Conservation (phyloP, 2,888 invertebrate species). For the Hemicrepidius hirtus region DNA sequence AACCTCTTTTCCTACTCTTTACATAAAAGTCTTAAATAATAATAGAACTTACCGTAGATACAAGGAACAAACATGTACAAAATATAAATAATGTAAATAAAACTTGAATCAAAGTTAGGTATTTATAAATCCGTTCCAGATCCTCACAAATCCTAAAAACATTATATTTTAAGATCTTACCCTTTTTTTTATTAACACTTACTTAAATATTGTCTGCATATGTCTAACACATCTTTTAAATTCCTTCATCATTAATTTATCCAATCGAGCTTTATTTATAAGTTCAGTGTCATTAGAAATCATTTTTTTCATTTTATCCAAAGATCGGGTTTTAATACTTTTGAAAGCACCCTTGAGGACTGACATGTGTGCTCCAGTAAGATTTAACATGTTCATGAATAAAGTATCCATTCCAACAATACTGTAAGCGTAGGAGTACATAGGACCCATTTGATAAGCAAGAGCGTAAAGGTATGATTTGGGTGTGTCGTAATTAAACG, state of each 20-base stretch:
- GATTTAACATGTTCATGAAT: conserved; percentile 68
- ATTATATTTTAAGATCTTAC: conserved; percentile 1
- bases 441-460: conserved; percentile 65
- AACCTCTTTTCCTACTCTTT: too few relatives aligned
- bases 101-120: conserved; percentile 65
- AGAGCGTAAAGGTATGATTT: conserved; percentile 63
- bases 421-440: conserved; percentile 65
- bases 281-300: not conserved
- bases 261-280: conserved; percentile 42
- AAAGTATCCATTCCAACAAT: conserved; percentile 66
- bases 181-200: conserved; percentile 22
- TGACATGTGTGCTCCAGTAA: conserved; percentile 63
- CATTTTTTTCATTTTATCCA: conserved; percentile 32
- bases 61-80: conserved; percentile 67
- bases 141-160: conserved; percentile 61
- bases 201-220: conserved; percentile 65
- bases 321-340: conserved; percentile 59
- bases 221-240: conserved; percentile 64
- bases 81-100: conserved; percentile 66
- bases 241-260: conserved; percentile 59
- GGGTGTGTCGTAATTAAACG: conserved; percentile 64
- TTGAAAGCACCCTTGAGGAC: conserved; percentile 66
- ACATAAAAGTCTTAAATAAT: too few relatives aligned
- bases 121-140: conserved; percentile 64
- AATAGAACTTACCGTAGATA: conserved; percentile 63